A percentile compares a stretch with the other conserved stretches of the same genome.
Conservation (phyloP, 2,888 invertebrate genomes). For the Megaustenia siamemsis region DNA sequence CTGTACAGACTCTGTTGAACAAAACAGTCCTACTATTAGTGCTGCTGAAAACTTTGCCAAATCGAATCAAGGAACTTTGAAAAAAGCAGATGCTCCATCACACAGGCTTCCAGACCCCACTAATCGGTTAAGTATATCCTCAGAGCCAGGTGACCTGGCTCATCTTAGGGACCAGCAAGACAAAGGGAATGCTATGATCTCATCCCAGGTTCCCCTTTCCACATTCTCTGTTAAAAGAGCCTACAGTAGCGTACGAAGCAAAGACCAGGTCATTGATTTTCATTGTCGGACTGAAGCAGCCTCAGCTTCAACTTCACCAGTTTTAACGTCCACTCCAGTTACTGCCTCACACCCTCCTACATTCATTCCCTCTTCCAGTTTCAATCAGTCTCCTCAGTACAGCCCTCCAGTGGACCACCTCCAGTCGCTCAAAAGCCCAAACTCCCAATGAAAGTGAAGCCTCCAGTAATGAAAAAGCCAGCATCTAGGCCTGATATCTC, state of each 20-base stretch:
- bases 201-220: constrained; percentile 45
- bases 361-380: constrained; percentile 34
- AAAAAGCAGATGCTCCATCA: constrained; percentile 81
- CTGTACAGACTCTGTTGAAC: constrained; percentile 71
- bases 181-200: neutral
- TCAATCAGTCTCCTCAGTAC: constrained; percentile 54
- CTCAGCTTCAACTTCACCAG: constrained; percentile 42
- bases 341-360: constrained; percentile 30
- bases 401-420: constrained; percentile 60
- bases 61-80: constrained; percentile 88
- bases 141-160: constrained; percentile 57
- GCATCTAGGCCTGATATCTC: constrained; percentile 58
- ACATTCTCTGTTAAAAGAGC: constrained; percentile 58
- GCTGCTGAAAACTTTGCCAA: constrained; percentile 89
- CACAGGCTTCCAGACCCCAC: constrained; percentile 14
- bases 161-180: neutral
- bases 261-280: constrained; percentile 30
- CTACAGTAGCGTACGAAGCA: constrained; percentile 51
- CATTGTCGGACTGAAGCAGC: constrained; percentile 17
- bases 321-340: constrained; percentile 32
- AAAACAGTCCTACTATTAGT: constrained; percentile 80
- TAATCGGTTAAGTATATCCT: constrained; percentile 56
- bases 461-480: constrained; percentile 86
- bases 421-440: constrained; percentile 77
- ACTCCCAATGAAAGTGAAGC: constrained; percentile 85